Evolutionary conservation across 2,888 invertebrate species (phyloP).

Genomic region (Mechanitis mazaeus): DNA sequence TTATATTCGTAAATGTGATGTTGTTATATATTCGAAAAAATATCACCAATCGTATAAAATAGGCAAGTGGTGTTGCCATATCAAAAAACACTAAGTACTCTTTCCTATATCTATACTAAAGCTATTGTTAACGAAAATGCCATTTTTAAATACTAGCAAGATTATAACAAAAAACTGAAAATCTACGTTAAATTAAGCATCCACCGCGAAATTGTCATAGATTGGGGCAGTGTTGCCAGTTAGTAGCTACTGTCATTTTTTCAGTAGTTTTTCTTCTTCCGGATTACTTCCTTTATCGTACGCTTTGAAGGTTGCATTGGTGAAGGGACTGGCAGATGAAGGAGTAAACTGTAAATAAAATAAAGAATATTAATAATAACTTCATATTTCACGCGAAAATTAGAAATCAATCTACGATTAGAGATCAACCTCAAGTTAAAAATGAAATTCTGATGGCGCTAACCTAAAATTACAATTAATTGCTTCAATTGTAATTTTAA

Average conservation of each 20-base stretch:
- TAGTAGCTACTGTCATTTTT: conserved; percentile 47
- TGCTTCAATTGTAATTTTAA: too few relatives aligned
- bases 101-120: background rate
- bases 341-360: conserved; percentile 44
- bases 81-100: background rate
- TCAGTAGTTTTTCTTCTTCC: conserved; percentile 60
- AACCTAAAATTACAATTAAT: too few relatives aligned
- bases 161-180: conserved; percentile 13
- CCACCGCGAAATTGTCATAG: conserved; percentile 31
- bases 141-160: conserved; percentile 2
- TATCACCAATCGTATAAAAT: too few relatives aligned
- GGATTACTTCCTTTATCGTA: conserved; percentile 42
- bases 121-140: conserved; percentile 3
- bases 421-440: too few relatives aligned
- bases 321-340: conserved; percentile 49
- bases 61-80: too few relatives aligned
- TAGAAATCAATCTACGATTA: too few relatives aligned
- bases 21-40: too few relatives aligned
- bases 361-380: conserved; percentile 19
- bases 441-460: too few relatives aligned
- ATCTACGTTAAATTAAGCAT: conserved; percentile 26
- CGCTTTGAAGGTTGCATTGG: conserved; percentile 50
- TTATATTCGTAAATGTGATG: too few relatives aligned
- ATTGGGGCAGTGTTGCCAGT: conserved; percentile 26
- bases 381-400: background rate